These are phyloP conservation scores for Melanerpes aurifrons DNA, from an alignment of 2,113 vertebrate genomes.

Conservation along the genomic window DNA sequence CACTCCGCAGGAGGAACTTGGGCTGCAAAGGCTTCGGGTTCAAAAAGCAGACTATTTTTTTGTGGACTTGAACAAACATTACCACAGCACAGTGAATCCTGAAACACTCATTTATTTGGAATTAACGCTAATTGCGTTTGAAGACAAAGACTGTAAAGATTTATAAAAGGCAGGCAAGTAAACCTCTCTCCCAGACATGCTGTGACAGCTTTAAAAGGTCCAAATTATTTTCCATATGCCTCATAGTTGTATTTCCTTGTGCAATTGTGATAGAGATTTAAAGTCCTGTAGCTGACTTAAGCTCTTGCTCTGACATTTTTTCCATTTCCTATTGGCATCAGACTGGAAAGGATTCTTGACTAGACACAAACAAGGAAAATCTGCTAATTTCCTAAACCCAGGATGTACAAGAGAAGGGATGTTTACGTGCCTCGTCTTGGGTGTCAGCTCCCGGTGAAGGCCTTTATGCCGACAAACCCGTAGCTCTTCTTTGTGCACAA, in stretches of 20 bases:
- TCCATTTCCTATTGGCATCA: constrained; percentile 9
- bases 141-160: background rate
- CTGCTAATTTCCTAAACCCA: background rate
- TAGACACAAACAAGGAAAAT: background rate
- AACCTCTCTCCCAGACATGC: background rate
- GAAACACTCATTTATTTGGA: background rate
- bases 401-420: background rate
- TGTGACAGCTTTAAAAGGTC: background rate
- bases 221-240: background rate
- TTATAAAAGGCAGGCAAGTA: background rate
- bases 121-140: constrained; percentile 1
- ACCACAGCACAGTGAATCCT: background rate
- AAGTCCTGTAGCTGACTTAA: background rate
- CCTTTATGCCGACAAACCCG: background rate
- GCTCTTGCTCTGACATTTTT: background rate
- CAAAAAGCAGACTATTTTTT: background rate
- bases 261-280: background rate
- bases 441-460: background rate
- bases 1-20: background rate
- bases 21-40: background rate
- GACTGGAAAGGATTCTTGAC: background rate
- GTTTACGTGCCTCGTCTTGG: background rate
- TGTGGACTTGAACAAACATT: background rate
- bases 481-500: background rate
- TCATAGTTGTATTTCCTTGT: background rate